Evolutionary conservation across 2,113 vertebrate species (phyloP).

Genomic region (Rhegmatorhina hoffmannsi): DNA sequence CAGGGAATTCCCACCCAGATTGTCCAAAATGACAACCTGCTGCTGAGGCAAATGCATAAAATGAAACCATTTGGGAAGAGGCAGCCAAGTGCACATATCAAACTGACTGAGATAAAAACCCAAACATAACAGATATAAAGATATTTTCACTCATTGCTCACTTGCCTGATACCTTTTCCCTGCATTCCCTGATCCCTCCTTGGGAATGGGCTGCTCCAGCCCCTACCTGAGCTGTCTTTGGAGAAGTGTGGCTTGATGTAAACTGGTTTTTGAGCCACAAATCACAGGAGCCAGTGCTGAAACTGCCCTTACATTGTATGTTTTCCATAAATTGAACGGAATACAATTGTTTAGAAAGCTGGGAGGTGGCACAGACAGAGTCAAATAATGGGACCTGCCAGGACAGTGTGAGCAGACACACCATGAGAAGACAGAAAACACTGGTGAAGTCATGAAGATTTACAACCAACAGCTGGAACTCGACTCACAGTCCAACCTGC

Average conservation of each 20-base stretch:
- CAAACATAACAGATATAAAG: neutral
- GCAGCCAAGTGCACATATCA: neutral
- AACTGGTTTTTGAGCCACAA: neutral
- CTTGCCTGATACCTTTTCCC: neutral
- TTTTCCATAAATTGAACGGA: neutral
- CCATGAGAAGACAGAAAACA: neutral
- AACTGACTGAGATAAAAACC: neutral
- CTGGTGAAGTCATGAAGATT: neutral
- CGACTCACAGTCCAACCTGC: neutral
- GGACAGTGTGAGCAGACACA: neutral
- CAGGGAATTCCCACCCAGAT: neutral
- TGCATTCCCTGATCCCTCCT: neutral
- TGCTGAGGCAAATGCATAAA: neutral
- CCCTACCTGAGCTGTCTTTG: neutral
- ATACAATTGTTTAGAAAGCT: neutral
- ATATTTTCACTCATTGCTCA: neutral
- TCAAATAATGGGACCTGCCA: neutral
- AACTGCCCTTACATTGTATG: fast-evolving
- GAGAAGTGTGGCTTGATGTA: neutral
- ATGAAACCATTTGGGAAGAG: neutral
- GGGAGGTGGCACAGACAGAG: neutral
- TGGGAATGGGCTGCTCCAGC: neutral
- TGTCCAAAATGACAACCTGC: neutral
- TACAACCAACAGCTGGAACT: neutral
- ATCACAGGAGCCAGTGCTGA: neutral